Evolutionary conservation across 37 sponge, comb jelly and placozoan species (phyloP).

Genomic region (Diacarnus erythraeanus): DNA sequence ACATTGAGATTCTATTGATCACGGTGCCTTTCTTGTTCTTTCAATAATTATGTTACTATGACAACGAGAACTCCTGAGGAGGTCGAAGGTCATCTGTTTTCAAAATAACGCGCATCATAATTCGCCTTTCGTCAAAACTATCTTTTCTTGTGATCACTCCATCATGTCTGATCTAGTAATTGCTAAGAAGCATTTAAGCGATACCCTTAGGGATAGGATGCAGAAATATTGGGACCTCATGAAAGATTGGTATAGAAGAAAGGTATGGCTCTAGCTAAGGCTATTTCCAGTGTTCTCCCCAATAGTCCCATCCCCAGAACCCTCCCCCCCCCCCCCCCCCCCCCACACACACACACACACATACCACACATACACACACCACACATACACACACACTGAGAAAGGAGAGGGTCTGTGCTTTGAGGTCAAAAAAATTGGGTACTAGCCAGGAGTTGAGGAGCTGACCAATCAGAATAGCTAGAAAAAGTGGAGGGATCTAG

Average conservation of each 20-base stretch:
- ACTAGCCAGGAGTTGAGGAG: too few species aligned
- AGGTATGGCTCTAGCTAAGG: constrained; percentile 23
- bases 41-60: not conserved
- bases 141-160: not conserved
- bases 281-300: not conserved
- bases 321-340: too few species aligned
- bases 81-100: too few species aligned
- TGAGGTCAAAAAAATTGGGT: too few species aligned
- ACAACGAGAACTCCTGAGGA: not conserved
- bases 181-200: constrained; percentile 48
- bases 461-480: too few species aligned
- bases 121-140: not conserved
- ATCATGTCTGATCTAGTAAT: constrained; percentile 53
- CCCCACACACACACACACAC: too few species aligned
- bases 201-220: constrained; percentile 43
- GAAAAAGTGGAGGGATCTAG: too few species aligned
- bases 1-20: not conserved
- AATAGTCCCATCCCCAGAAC: too few species aligned
- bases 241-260: constrained; percentile 81
- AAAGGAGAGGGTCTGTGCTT: too few species aligned
- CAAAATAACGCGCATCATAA: not conserved
- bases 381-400: too few species aligned
- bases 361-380: too few species aligned
- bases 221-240: constrained; percentile 70
- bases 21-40: not conserved